These are phyloP conservation scores for Potamarius usumacintae DNA, from an alignment of 2,113 vertebrate genomes.

Conservation along the genomic window DNA sequence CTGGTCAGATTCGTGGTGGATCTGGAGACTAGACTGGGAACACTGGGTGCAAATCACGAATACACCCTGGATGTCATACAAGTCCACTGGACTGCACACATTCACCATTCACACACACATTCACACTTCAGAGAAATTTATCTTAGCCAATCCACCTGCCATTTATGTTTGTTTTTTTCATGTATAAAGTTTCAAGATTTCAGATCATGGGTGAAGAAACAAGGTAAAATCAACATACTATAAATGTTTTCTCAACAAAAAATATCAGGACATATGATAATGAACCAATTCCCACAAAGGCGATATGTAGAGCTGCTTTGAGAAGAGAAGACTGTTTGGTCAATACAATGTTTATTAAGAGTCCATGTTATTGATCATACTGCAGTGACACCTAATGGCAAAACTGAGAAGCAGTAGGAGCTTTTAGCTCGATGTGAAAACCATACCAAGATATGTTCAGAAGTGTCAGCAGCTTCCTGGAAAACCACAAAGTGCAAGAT, in stretches of 20 bases:
- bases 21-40: not conserved
- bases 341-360: not conserved
- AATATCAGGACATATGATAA: not conserved
- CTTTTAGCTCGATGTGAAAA: not conserved
- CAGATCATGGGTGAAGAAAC: not conserved
- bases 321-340: not conserved
- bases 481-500: not conserved
- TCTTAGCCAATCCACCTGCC: not conserved
- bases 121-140: not conserved
- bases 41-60: not conserved
- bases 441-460: not conserved
- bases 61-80: no score
- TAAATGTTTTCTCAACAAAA: not conserved
- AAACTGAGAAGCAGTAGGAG: not conserved
- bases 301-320: no score
- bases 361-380: not conserved
- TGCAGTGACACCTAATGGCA: constrained; percentile 5
- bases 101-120: not conserved
- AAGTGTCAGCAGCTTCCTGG: not conserved
- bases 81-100: not conserved
- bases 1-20: not conserved
- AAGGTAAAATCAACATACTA: not conserved
- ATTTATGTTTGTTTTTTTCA: not conserved
- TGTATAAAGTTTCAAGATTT: not conserved
- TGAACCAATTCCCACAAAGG: not conserved